Base-by-base conservation (phyloP, 2,113 vertebrate genomes). In the Rana temporaria region DNA sequence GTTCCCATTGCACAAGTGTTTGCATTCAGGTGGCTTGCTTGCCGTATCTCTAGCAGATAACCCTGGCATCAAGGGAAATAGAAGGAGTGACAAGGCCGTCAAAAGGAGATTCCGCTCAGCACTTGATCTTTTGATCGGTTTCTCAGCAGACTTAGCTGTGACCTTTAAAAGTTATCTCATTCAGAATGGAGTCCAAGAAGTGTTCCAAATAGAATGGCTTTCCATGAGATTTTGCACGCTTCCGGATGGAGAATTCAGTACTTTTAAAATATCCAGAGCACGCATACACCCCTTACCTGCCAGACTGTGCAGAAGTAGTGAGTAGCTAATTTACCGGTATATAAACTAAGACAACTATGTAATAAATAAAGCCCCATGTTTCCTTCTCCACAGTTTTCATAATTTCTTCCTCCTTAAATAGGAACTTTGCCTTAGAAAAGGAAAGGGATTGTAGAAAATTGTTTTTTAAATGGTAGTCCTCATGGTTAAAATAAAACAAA, bases 81-180 rank as follows among this genome's bases (percentile, higher is more conserved):
- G 81, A 76, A 73, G 79, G 79, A 73, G 69, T 81, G 79, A 81
- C 79, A 81, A 72, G 79, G 79, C 79, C 57, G 79, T 65, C 79
- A 81, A 48, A 60, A 81, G 68, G 79, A 83, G 81, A 83, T 76
- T 83, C 73, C 64, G 34, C 72, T 83, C 63, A 57, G 80, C 64
- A 83, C 81, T 76, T 83, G 81, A 83, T 83, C 81, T 83, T 83
- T 83, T 83, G 71, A 83, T 83, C 63, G 64, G 81, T 67, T 82
- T 34, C 71, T 83, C 81, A 60, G 55, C 81, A 76, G 81, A 83
- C 71, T 75, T 83, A 74, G 53, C 71, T 52, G 70, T 76, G 81
- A 83, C 81, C 81, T 83, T 83, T 83, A 83, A 83, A 83, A 83
- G 71, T 75, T 83, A 83, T 83, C 81, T 48, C 17, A 68, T 76